phyloP scores from a whole-genome alignment of 2,888 invertebrate species.

The Steinernema hermaphroditum region DNA sequence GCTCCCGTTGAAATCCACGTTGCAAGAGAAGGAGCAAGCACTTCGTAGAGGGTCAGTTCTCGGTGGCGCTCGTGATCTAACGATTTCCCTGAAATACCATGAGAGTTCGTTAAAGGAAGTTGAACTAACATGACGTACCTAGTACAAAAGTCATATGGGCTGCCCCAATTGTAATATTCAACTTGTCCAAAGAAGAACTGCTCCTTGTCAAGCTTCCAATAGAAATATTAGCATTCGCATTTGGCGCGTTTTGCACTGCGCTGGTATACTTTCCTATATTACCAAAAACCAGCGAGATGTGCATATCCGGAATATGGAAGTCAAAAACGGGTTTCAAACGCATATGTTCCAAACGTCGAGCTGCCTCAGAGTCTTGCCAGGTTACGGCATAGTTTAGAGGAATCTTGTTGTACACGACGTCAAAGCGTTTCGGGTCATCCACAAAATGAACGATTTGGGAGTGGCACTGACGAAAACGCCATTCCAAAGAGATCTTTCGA shows the following conservation, averaged over 20 bases:
- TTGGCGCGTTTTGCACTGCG: constrained; percentile 1
- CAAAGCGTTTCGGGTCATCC: constrained; percentile 32
- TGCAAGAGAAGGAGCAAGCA: constrained; percentile 53
- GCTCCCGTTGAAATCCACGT: constrained; percentile 50
- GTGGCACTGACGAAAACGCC: constrained; percentile 32
- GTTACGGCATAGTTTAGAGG: constrained; percentile 41
- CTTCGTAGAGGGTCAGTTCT: constrained; percentile 60
- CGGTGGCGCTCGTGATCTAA: constrained; percentile 40
- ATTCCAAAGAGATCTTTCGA: constrained; percentile 33
- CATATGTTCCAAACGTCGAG: constrained; percentile 1
- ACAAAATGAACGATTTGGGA: constrained; percentile 44
- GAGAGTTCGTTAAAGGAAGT: too few relatives aligned
- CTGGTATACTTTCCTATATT: constrained; percentile 32
- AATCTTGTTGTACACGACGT: constrained; percentile 44
- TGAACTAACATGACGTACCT: constrained; percentile 25
- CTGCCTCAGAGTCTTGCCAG: constrained; percentile 37
- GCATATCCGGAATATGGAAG: constrained; percentile 38
- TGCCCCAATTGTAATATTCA: constrained; percentile 35
- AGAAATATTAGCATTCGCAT: not conserved
- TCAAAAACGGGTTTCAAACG: constrained; percentile 39
- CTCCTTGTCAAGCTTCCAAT: not conserved
- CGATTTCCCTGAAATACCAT: constrained; percentile 34
- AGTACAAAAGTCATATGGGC: constrained; percentile 37
- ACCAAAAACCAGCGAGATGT: not conserved
- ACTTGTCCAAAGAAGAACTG: constrained; percentile 6